A percentile compares a stretch with the other conserved stretches of the same genome.
phyloP scores from a whole-genome alignment of 2,113 vertebrate species.

The Sebastes fasciatus region DNA sequence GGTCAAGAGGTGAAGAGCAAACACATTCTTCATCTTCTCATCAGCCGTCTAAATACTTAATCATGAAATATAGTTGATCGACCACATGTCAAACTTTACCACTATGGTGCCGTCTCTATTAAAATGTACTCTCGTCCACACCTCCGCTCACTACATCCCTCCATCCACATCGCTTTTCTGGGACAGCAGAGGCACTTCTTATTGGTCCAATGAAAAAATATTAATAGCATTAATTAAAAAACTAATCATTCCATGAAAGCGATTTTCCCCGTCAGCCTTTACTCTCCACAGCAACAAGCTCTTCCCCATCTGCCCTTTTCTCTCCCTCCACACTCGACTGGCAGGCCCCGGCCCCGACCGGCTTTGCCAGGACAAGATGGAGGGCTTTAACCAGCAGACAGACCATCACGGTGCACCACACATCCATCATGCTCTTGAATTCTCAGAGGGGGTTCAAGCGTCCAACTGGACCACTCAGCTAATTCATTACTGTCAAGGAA shows the following conservation, averaged over 20 bases:
- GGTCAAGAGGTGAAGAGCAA: not conserved
- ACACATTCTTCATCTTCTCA: constrained; percentile 50
- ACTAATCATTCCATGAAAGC: constrained; percentile 42
- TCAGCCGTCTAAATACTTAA: constrained; percentile 32
- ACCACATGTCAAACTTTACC: constrained; percentile 19
- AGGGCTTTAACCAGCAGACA: constrained; percentile 66
- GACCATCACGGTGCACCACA: constrained; percentile 58
- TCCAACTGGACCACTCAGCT: constrained; percentile 67
- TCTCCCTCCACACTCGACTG: not conserved
- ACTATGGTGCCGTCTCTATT: constrained; percentile 18
- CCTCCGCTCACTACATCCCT: constrained; percentile 26
- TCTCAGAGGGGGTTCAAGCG: constrained; percentile 68
- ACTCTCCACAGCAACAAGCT: constrained; percentile 8
- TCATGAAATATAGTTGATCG: constrained; percentile 22
- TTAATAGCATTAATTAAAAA: constrained; percentile 72
- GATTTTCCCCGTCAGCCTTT: constrained; percentile 32
- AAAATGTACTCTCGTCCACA: constrained; percentile 32
- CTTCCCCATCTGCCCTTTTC: constrained; percentile 15
- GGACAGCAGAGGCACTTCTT: constrained; percentile 14
- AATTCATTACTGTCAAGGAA: constrained; percentile 77
- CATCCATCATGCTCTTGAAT: constrained; percentile 82
- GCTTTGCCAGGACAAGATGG: constrained; percentile 32
- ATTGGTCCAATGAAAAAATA: constrained; percentile 45
- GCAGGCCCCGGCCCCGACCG: not conserved
- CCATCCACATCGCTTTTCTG: constrained; percentile 21